Conservation (phyloP, 2,888 invertebrate genomes). For the Ganaspis brasiliensis region DNA sequence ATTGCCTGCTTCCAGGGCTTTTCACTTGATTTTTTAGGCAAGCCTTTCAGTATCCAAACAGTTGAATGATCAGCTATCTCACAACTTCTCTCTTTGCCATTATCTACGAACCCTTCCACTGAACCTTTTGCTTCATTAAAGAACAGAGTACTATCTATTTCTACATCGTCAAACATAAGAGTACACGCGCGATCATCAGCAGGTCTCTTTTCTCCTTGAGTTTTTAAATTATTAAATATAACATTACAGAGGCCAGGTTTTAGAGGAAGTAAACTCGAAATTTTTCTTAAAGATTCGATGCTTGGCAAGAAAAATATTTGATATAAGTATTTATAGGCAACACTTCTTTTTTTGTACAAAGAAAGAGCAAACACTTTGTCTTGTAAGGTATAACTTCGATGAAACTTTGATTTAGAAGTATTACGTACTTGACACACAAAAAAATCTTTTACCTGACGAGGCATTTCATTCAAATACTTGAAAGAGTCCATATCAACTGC, state of each 20-base stretch:
- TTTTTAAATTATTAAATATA: not conserved
- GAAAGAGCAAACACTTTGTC: not conserved
- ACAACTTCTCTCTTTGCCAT: too few relatives aligned
- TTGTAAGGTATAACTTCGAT: not conserved
- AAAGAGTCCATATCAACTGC: not conserved
- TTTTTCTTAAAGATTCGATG: not conserved
- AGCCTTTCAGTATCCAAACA: not conserved
- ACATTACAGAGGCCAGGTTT: not conserved
- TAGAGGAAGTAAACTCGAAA: not conserved
- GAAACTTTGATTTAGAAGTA: not conserved
- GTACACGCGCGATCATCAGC: too few relatives aligned
- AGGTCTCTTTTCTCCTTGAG: too few relatives aligned
- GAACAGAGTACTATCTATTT: not conserved
- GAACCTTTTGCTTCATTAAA: not conserved
- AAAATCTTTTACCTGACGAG: not conserved
- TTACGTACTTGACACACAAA: not conserved
- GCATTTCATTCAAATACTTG: not conserved
- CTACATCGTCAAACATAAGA: too few relatives aligned
- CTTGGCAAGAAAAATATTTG: not conserved
- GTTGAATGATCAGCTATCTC: not conserved
- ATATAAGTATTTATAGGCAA: not conserved
- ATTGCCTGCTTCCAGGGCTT: not conserved
- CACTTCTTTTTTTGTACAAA: not conserved
- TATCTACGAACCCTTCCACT: not conserved
- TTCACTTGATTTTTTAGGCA: not conserved